Evolutionary conservation across 92 coral and sea anemone species (phyloP).

Genomic region (Metridium senile): DNA sequence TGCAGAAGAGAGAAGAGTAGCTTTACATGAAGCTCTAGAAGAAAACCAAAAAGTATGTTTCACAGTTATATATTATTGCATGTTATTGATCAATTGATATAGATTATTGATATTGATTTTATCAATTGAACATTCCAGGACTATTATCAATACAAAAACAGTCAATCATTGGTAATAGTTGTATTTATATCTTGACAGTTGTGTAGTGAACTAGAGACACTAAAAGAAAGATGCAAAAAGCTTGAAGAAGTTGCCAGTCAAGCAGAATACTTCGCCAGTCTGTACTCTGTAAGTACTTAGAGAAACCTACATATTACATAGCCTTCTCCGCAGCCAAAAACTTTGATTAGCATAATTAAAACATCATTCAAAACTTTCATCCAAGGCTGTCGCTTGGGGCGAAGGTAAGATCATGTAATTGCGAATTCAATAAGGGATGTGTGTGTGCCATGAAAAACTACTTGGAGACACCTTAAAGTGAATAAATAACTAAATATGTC

Average conservation of each 20-base stretch:
- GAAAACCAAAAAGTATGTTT: constrained; percentile 81
- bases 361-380: no score
- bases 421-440: no score
- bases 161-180: background rate
- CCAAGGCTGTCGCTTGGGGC: no score
- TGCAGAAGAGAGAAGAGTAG: constrained; percentile 92
- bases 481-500: no score
- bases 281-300: constrained; percentile 71
- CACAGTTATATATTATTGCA: background rate
- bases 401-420: no score
- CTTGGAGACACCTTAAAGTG: no score
- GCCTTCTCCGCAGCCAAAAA: no score
- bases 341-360: no score
- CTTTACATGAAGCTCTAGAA: constrained; percentile 85
- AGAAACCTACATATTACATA: background rate
- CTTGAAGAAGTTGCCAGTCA: constrained; percentile 90
- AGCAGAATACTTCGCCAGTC: constrained; percentile 92
- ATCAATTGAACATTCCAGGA: no score
- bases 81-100: background rate
- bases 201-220: constrained; percentile 71
- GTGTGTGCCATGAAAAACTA: no score
- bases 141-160: no score
- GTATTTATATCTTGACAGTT: constrained; percentile 44
- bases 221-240: constrained; percentile 64
- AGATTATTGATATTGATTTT: no score